These are phyloP conservation scores for Celastrina argiolus DNA, from an alignment of 2,888 invertebrate genomes.

Conservation along the genomic window DNA sequence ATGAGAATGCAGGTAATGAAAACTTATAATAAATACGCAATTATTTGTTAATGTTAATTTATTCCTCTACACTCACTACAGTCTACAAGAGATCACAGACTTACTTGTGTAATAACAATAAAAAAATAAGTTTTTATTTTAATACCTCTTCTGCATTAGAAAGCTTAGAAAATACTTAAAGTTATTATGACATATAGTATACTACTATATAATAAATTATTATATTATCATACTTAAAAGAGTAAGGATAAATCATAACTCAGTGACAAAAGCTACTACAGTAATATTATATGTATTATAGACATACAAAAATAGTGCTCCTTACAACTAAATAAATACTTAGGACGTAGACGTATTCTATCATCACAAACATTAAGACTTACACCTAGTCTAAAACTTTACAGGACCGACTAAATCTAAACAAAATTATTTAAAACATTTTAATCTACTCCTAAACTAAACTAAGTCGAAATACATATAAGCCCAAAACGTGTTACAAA, in stretches of 20 bases:
- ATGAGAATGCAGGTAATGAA: no score
- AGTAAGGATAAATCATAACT: constrained; percentile 11
- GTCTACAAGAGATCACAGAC: constrained; percentile 31
- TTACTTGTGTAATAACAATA: constrained; percentile 21
- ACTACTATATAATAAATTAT: not conserved
- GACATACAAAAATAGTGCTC: constrained; percentile 18
- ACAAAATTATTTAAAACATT: not conserved
- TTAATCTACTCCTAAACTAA: not conserved
- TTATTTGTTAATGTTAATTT: not conserved
- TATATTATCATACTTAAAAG: not conserved
- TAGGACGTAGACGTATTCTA: constrained; percentile 6
- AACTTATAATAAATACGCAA: not conserved
- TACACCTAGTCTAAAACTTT: not conserved
- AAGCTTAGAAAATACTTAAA: not conserved
- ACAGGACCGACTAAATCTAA: constrained; percentile 1
- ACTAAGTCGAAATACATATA: not conserved
- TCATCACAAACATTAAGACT: constrained; percentile 12
- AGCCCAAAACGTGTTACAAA: not conserved
- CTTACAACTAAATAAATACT: constrained; percentile 17
- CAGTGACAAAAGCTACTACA: not conserved
- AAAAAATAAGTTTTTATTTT: not conserved
- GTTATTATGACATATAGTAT: not conserved
- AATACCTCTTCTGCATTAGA: not conserved
- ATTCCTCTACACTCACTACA: constrained; percentile 27
- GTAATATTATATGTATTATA: not conserved